A percentile compares a stretch with the other conserved stretches of the same genome.
Evolutionary conservation across 2,888 invertebrate species (phyloP).

Genomic region (Apantesis nais): DNA sequence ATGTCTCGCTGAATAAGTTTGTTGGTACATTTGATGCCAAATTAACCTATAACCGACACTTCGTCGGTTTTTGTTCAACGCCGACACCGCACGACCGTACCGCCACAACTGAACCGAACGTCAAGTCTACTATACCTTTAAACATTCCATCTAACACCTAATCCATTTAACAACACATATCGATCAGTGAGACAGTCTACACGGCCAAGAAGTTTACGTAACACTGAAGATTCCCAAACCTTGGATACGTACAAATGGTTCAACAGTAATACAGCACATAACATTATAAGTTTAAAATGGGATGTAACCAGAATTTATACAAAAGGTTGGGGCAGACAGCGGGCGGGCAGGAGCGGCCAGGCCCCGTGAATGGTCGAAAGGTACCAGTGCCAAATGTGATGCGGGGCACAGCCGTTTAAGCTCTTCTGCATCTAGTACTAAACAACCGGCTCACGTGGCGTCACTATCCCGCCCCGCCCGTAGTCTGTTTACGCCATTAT

Average conservation of each 20-base stretch:
- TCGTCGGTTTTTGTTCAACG: conserved; percentile 68
- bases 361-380: not conserved
- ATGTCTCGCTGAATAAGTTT: conserved; percentile 79
- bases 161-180: conserved; percentile 47
- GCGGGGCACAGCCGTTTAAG: not conserved
- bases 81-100: conserved; percentile 54
- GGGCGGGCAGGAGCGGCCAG: not conserved
- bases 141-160: conserved; percentile 55
- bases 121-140: conserved; percentile 47
- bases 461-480: not conserved
- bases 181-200: conserved; percentile 65
- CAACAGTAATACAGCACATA: not conserved
- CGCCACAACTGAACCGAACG: conserved; percentile 50
- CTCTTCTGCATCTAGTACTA: not conserved
- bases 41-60: conserved; percentile 72
- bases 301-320: conserved; percentile 15
- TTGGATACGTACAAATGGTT: conserved; percentile 1
- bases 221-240: conserved; percentile 25
- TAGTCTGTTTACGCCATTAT: conserved; percentile 3
- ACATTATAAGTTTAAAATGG: conserved; percentile 10
- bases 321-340: not conserved
- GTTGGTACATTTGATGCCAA: conserved; percentile 77
- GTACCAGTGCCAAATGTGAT: not conserved
- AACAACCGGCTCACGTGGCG: not conserved
- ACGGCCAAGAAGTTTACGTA: conserved; percentile 42